Conservation (phyloP, 2,113 vertebrate genomes). For the Alligator sinensis region DNA sequence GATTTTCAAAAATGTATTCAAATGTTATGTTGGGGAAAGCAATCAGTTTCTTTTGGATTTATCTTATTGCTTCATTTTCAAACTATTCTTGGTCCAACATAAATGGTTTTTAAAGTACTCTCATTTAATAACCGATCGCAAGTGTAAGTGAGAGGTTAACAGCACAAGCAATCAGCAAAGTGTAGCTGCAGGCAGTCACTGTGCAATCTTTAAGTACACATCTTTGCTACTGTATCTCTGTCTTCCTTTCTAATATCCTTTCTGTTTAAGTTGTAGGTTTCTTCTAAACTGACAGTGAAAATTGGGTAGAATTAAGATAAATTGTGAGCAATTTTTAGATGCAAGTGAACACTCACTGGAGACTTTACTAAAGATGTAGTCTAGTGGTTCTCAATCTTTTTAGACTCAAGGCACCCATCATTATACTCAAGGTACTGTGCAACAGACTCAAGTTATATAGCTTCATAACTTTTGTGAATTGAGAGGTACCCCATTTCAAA, state of each 20-base stretch:
- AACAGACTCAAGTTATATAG: too few relatives aligned
- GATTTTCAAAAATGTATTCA: neutral
- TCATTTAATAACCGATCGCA: neutral
- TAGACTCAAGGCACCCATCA: too few relatives aligned
- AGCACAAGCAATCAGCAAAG: neutral
- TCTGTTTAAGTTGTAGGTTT: neutral
- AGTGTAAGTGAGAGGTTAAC: neutral
- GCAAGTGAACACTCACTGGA: neutral
- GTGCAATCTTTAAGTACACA: neutral
- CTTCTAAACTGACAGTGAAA: neutral
- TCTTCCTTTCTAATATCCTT: neutral
- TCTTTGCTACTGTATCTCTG: neutral
- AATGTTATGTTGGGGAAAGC: neutral
- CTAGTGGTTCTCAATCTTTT: too few relatives aligned
- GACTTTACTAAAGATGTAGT: neutral
- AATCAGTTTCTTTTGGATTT: neutral
- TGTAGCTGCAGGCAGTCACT: neutral
- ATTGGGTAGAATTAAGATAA: constrained; percentile 10
- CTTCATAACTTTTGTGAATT: too few relatives aligned
- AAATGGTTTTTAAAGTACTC: neutral
- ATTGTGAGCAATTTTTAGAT: neutral
- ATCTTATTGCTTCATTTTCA: neutral
- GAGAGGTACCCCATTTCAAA: too few relatives aligned
- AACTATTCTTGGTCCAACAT: neutral
- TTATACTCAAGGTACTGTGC: too few relatives aligned